These are phyloP conservation scores for Drosophila neotestacea DNA, from an alignment of 2,888 invertebrate species.

Conservation along the genomic window DNA sequence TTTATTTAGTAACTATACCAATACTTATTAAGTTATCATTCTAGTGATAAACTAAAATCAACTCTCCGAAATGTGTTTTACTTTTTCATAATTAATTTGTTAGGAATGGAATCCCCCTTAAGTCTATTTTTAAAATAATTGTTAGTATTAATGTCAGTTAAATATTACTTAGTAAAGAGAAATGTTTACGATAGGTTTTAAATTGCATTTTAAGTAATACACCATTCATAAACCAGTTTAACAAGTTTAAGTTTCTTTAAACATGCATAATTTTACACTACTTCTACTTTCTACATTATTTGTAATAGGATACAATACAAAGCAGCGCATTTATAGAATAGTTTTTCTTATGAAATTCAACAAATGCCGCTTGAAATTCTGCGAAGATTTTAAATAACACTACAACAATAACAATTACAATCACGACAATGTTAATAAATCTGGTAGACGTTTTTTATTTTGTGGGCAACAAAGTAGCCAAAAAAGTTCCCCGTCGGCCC, in stretches of 20 bases:
- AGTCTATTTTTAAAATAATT: slow-evolving; percentile 7
- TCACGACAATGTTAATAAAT: slow-evolving; percentile 4
- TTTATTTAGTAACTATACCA: too few species aligned
- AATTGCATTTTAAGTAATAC: background rate
- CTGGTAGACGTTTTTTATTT: background rate
- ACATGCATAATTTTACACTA: background rate
- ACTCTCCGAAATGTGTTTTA: background rate
- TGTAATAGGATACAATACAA: background rate
- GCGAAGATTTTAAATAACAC: slow-evolving; percentile 10
- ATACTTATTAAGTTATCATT: too few species aligned
- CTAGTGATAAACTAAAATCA: background rate
- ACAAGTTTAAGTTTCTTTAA: slow-evolving; percentile 2
- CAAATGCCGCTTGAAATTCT: slow-evolving; percentile 1
- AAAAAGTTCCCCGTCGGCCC: slow-evolving; percentile 21
- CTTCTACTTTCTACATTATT: background rate
- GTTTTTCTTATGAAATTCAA: background rate
- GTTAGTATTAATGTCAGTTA: background rate
- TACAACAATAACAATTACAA: background rate
- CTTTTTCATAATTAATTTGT: background rate
- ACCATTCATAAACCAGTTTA: background rate
- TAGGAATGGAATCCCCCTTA: background rate
- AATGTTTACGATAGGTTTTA: background rate
- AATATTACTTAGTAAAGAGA: background rate
- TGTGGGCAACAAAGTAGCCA: slow-evolving; percentile 37
- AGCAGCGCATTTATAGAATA: background rate